Conservation (phyloP, 1,140 invertebrate species). For the Aphelinus atriplicis region DNA sequence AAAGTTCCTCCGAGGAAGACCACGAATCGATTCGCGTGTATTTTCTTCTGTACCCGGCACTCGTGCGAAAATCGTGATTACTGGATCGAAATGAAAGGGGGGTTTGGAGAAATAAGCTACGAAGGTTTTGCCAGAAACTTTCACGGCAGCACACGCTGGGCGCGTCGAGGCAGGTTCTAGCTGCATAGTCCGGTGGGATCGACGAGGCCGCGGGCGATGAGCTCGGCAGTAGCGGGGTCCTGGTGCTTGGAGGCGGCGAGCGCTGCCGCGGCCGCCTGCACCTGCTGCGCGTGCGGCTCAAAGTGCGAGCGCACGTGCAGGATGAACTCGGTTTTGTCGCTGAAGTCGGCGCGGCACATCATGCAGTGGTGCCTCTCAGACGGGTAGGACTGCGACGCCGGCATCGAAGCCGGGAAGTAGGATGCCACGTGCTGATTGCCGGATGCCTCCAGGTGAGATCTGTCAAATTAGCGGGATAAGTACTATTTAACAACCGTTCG, state of each 20-base stretch:
- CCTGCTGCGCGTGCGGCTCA: constrained; percentile 66
- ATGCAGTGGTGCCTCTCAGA: constrained; percentile 70
- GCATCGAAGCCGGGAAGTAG: constrained; percentile 62
- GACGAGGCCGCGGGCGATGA: constrained; percentile 71
- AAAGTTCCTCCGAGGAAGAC: too few relatives aligned
- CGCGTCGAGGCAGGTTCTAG: constrained; percentile 57
- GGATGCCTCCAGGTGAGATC: constrained; percentile 61
- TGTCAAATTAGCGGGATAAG: constrained; percentile 37
- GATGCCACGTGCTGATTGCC: constrained; percentile 61
- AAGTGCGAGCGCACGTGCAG: constrained; percentile 76
- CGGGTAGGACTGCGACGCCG: constrained; percentile 67
- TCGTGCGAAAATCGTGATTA: not conserved
- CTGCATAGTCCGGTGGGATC: constrained; percentile 73
- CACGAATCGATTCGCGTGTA: not conserved
- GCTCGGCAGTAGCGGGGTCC: constrained; percentile 71
- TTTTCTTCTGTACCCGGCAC: too few relatives aligned
- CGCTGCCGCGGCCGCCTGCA: not conserved
- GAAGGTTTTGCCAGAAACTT: constrained; percentile 40
- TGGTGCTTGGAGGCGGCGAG: constrained; percentile 51
- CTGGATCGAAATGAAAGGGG: not conserved
- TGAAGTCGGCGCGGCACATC: constrained; percentile 74
- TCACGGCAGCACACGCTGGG: constrained; percentile 59
- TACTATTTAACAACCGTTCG: too few relatives aligned
- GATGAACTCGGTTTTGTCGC: constrained; percentile 75
- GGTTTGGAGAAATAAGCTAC: too few relatives aligned